Evolutionary conservation across 2,888 invertebrate species (phyloP).

Genomic region (Actias luna): DNA sequence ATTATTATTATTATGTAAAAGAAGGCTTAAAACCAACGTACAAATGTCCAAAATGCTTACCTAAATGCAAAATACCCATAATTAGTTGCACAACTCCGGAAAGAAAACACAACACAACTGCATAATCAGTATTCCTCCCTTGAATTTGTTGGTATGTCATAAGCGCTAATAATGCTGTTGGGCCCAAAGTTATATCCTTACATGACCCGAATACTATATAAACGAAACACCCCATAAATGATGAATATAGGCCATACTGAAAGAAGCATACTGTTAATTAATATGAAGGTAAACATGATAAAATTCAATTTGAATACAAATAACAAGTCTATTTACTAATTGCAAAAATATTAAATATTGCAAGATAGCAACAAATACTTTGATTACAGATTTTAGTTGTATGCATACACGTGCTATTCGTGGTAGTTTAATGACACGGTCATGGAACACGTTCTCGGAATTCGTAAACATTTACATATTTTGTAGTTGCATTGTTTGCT

Average conservation of each 20-base stretch:
- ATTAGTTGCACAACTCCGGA: slow-evolving; percentile 90
- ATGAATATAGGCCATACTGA: slow-evolving; percentile 97
- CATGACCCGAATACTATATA: slow-evolving; percentile 95
- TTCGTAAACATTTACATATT: no score
- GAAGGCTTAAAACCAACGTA: background rate
- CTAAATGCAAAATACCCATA: slow-evolving; percentile 91
- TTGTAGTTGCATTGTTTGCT: no score
- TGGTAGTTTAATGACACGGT: no score
- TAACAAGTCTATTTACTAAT: background rate
- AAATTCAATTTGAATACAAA: background rate
- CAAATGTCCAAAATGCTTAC: slow-evolving; percentile 66
- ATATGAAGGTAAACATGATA: background rate
- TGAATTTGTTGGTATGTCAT: slow-evolving; percentile 92
- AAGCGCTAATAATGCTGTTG: slow-evolving; percentile 96
- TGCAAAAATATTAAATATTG: background rate
- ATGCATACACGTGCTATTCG: no score
- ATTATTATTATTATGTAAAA: background rate
- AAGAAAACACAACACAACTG: slow-evolving; percentile 90
- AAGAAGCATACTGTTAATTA: slow-evolving; percentile 32
- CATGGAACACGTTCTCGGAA: no score
- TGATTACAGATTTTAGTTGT: no score
- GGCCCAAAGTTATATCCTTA: slow-evolving; percentile 93
- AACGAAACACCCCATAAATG: slow-evolving; percentile 96
- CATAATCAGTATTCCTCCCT: slow-evolving; percentile 88
- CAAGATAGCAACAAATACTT: no score